Conservation (phyloP, 2,888 invertebrate species). For the Ganaspis brasiliensis region DNA sequence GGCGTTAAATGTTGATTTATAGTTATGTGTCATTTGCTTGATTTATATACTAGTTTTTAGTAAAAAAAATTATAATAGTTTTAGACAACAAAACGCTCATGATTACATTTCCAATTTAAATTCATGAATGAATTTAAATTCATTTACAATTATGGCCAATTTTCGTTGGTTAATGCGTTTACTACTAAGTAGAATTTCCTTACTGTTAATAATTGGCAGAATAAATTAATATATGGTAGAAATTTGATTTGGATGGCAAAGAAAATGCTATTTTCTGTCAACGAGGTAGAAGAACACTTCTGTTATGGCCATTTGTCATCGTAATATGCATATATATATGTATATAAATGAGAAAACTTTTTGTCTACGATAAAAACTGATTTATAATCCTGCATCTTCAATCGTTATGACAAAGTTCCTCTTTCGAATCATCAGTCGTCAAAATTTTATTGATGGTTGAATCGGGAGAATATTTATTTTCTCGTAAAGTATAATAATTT, state of each 20-base stretch:
- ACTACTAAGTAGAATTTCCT: not conserved
- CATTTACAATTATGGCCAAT: not conserved
- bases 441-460: conserved; percentile 9
- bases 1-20: conserved; percentile 26
- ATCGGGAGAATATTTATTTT: not conserved
- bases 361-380: conserved; percentile 30
- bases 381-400: conserved; percentile 25
- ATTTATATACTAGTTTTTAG: conserved; percentile 8
- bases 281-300: not conserved
- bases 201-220: not conserved
- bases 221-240: not conserved
- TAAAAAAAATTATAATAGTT: conserved; percentile 6
- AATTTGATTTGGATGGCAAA: not conserved
- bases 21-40: not conserved
- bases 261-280: conserved; percentile 9
- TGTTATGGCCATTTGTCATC: conserved; percentile 33
- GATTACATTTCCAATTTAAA: conserved; percentile 13
- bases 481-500: not conserved
- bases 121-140: conserved; percentile 26
- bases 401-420: conserved; percentile 9
- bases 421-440: not conserved
- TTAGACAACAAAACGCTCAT: not conserved
- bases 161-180: not conserved
- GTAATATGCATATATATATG: no score
- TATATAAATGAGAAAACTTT: conserved; percentile 39